phyloP scores from a whole-genome alignment of 2,888 invertebrate species.

The Frankliniella fusca region DNA sequence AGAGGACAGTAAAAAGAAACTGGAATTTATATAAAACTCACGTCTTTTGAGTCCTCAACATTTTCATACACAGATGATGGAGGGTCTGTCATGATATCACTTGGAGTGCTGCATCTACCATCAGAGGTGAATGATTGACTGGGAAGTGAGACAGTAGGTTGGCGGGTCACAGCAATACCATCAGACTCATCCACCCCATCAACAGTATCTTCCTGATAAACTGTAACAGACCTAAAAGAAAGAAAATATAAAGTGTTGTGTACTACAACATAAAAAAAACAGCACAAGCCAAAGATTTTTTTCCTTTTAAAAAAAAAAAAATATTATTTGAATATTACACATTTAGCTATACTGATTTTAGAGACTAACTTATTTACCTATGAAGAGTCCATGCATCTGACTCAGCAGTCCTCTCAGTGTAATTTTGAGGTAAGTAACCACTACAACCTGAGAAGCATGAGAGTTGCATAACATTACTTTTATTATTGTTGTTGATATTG shows the following conservation, averaged over 20 bases:
- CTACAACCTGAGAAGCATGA: slow-evolving; percentile 54
- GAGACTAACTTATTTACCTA: slow-evolving; percentile 45
- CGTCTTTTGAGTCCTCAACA: slow-evolving; percentile 31
- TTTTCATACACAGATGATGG: slow-evolving; percentile 39
- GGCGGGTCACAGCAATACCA: background rate
- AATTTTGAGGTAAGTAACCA: slow-evolving; percentile 77
- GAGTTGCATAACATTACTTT: background rate
- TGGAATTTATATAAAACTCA: background rate
- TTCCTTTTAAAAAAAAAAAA: slow-evolving; percentile 30
- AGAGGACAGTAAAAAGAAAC: background rate
- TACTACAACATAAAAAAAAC: slow-evolving; percentile 10
- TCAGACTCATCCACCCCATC: slow-evolving; percentile 23
- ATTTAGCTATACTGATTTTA: background rate
- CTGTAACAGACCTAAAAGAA: slow-evolving; percentile 29
- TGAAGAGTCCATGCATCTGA: slow-evolving; percentile 91
- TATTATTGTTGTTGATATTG: background rate
- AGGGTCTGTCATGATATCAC: background rate
- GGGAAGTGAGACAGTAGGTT: slow-evolving; percentile 6
- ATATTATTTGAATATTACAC: background rate
- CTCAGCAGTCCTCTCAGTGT: slow-evolving; percentile 77
- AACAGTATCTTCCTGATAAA: slow-evolving; percentile 20
- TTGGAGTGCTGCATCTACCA: slow-evolving; percentile 13
- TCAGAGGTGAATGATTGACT: background rate
- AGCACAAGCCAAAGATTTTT: background rate
- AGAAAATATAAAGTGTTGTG: background rate